Base-by-base conservation (phyloP, 2,113 vertebrate species). In the Bufo bufo region DNA sequence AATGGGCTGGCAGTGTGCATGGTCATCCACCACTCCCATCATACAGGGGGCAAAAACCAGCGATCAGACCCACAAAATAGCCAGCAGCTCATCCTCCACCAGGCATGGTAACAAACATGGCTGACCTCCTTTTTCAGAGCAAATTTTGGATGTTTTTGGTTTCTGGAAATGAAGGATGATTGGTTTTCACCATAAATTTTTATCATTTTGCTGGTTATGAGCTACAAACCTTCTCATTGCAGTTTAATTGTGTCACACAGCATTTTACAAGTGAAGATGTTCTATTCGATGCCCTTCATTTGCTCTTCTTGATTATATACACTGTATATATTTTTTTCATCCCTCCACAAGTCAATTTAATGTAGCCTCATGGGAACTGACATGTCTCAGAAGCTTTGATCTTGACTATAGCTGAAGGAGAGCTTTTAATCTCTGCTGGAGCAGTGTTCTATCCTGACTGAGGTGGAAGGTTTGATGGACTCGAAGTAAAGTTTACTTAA, bases 331-430 rank as follows among this genome's bases (percentile, higher is more conserved):
- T 45, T 45, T n/a, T 49, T 20, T 65, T 10, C 45, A 63, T 82
- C 17, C 33, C 16, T 10, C 1, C n/a, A 50, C 8, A 61, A 66
- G 59, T 69, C n/a, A 12, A 74, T 84, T 84, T 43, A 20, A 16
- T 58, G 16, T n/a, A n/a, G n/a, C n/a, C n/a, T n/a, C n/a, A n/a
- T n/a, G n/a, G n/a, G n/a, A n/a, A n/a, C n/a, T n/a, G n/a, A n/a
- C 52, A n/a, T 16, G 20, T 17, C 13, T 83, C 81, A 50, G 33
- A n/a, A 45, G 10, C 11, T 84, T 84, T 84, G 82, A 85, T 85
- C 69, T 59, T 85, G 52, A 74, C 47, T 58, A 13, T 7, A 13
- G 59, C 1, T 58, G 66, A 85, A 82, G 63, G 69, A 45, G 33
- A 45, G 66, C 54, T 85, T 75, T 85, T 47, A 85, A 19, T 74